phyloP scores from a whole-genome alignment of 2,113 vertebrate genomes.

The Nyctereutes procyonoides region DNA sequence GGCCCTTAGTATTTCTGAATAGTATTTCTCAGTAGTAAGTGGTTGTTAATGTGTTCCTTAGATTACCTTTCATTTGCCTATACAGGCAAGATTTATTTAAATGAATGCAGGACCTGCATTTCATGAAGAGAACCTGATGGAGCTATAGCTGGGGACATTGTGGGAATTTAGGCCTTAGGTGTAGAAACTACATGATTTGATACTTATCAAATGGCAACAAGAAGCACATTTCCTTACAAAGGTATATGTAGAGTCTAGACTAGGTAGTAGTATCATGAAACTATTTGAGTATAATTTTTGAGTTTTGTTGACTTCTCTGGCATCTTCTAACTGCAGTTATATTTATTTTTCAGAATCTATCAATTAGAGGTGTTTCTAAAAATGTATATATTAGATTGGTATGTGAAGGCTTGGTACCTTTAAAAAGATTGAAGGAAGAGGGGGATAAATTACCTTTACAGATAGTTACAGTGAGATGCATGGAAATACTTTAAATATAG shows the following conservation, averaged over 20 bases:
- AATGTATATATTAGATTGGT: not conserved
- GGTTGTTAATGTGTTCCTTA: not conserved
- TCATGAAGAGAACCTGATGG: not conserved
- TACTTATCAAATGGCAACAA: not conserved
- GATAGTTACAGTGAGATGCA: not conserved
- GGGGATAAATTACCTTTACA: not conserved
- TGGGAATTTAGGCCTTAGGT: not conserved
- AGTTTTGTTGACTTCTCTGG: not conserved
- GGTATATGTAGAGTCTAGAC: not conserved
- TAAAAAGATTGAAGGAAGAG: not conserved
- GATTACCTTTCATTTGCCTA: not conserved
- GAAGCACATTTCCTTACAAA: conserved; percentile 33
- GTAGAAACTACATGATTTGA: not conserved
- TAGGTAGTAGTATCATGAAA: not conserved
- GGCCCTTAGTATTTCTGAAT: conserved; percentile 6
- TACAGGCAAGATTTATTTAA: conserved; percentile 12
- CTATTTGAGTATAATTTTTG: not conserved
- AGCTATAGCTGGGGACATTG: not conserved
- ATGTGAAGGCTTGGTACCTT: not conserved
- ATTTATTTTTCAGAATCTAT: not conserved
- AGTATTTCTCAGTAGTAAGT: not conserved
- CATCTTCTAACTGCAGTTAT: not conserved
- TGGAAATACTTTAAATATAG: not conserved
- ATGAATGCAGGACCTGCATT: not conserved
- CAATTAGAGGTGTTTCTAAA: not conserved